Evolutionary conservation across 2,888 invertebrate species (phyloP).

Genomic region (Dorcus parallelipipedus): DNA sequence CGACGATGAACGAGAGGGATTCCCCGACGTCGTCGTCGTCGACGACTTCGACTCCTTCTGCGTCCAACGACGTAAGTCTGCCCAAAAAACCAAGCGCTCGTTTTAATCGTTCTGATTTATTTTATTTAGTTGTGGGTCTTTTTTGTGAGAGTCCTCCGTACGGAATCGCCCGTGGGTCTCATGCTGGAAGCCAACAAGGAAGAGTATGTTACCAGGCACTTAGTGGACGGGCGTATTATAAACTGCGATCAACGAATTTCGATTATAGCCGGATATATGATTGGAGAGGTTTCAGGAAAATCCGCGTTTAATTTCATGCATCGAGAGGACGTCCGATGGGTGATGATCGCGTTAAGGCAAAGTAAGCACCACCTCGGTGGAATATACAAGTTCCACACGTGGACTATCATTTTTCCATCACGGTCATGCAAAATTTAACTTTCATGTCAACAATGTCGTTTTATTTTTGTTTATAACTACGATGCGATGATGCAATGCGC

Average conservation of each 20-base stretch:
- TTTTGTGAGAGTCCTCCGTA: constrained; percentile 69
- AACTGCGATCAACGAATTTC: constrained; percentile 91
- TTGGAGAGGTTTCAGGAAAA: constrained; percentile 82
- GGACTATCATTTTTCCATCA: too few relatives aligned
- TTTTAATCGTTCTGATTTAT: not conserved
- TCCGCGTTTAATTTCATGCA: constrained; percentile 90
- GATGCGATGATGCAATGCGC: too few relatives aligned
- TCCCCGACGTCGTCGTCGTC: not conserved
- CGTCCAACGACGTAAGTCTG: constrained; percentile 20
- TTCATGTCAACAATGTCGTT: too few relatives aligned
- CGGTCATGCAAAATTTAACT: too few relatives aligned
- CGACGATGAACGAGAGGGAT: not conserved
- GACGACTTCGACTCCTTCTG: not conserved
- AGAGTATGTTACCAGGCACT: constrained; percentile 87
- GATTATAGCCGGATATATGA: constrained; percentile 83
- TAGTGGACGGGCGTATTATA: constrained; percentile 84
- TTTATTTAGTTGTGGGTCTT: constrained; percentile 61
- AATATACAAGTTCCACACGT: too few relatives aligned
- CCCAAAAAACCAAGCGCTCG: not conserved
- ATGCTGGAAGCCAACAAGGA: constrained; percentile 68
- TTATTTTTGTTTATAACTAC: too few relatives aligned
- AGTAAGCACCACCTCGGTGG: constrained; percentile 54
- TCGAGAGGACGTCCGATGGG: constrained; percentile 84
- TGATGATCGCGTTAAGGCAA: constrained; percentile 80
- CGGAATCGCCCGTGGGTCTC: constrained; percentile 64